Evolutionary conservation across 2,888 invertebrate genomes (phyloP).

Genomic region (Isotomurus palustris): DNA sequence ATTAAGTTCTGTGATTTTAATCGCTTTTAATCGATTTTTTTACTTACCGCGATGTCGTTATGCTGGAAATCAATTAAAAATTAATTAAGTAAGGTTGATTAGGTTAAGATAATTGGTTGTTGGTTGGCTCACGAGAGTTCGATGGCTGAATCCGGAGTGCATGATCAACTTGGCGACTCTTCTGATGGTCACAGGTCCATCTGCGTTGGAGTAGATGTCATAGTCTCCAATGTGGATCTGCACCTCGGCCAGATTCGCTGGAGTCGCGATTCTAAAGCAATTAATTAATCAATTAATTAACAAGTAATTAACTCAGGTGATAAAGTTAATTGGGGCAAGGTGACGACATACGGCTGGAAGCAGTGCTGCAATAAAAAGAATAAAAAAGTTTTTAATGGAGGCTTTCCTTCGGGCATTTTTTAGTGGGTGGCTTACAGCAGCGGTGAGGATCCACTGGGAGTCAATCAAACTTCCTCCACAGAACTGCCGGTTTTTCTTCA

Average conservation of each 20-base stretch:
- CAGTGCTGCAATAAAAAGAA: too few relatives aligned
- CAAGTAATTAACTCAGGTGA: background rate
- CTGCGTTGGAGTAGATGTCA: constrained; percentile 69
- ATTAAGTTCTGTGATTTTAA: background rate
- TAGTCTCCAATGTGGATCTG: constrained; percentile 77
- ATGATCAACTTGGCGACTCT: constrained; percentile 78
- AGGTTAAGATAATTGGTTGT: background rate
- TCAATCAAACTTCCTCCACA: constrained; percentile 84
- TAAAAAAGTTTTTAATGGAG: too few relatives aligned
- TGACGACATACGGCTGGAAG: too few relatives aligned
- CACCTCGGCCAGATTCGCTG: constrained; percentile 78
- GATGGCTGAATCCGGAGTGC: constrained; percentile 39
- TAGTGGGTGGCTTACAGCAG: constrained; percentile 40
- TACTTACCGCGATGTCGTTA: constrained; percentile 34
- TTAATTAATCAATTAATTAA: background rate
- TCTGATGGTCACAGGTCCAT: constrained; percentile 71
- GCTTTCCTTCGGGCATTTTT: too few relatives aligned
- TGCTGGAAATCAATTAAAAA: constrained; percentile 19
- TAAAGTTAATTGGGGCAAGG: background rate
- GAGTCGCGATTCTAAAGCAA: constrained; percentile 53
- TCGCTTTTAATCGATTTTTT: background rate
- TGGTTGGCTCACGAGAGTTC: constrained; percentile 23
- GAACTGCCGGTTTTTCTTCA: constrained; percentile 79
- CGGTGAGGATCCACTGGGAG: constrained; percentile 51
- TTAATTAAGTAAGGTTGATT: background rate